Conservation (phyloP, 2,888 invertebrate genomes). For the Lordiphosa fenestrarum region DNA sequence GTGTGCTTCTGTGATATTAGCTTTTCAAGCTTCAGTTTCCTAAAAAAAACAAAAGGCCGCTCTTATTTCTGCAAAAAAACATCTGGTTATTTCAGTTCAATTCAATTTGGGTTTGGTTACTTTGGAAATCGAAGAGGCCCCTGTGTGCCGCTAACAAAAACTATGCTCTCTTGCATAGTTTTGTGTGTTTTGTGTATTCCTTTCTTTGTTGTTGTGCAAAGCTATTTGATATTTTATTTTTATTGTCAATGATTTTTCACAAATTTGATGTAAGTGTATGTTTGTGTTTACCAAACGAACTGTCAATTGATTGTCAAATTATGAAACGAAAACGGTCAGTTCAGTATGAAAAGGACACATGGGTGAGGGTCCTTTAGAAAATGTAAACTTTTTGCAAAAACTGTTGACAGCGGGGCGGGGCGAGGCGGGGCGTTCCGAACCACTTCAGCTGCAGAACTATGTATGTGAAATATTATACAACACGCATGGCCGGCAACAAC, state of each 20-base stretch:
- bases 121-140: not conserved
- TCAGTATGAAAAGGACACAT: slow-evolving; percentile 6
- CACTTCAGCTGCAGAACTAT: slow-evolving; percentile 61
- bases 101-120: slow-evolving; percentile 3
- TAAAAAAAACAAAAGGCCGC: too few relatives aligned
- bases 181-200: too few relatives aligned
- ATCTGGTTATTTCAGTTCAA: not conserved
- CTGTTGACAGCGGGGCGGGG: slow-evolving; percentile 27
- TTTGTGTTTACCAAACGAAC: slow-evolving; percentile 69
- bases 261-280: slow-evolving; percentile 41
- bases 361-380: slow-evolving; percentile 43
- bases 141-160: slow-evolving; percentile 1
- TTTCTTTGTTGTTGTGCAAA: slow-evolving; percentile 41
- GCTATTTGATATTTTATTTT: slow-evolving; percentile 63
- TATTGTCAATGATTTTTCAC: slow-evolving; percentile 56
- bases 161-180: too few relatives aligned
- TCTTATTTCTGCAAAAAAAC: too few relatives aligned
- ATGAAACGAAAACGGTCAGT: slow-evolving; percentile 55
- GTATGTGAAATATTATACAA: slow-evolving; percentile 63
- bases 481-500: slow-evolving; percentile 31
- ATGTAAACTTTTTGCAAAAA: slow-evolving; percentile 54
- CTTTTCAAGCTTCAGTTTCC: too few relatives aligned
- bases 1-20: too few relatives aligned
- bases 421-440: slow-evolving; percentile 26
- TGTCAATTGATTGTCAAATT: slow-evolving; percentile 76